A percentile compares a stretch with the other conserved stretches of the same genome.
Conservation (phyloP, 2,797 vertebrate genomes). For the Lithobates pipiens region DNA sequence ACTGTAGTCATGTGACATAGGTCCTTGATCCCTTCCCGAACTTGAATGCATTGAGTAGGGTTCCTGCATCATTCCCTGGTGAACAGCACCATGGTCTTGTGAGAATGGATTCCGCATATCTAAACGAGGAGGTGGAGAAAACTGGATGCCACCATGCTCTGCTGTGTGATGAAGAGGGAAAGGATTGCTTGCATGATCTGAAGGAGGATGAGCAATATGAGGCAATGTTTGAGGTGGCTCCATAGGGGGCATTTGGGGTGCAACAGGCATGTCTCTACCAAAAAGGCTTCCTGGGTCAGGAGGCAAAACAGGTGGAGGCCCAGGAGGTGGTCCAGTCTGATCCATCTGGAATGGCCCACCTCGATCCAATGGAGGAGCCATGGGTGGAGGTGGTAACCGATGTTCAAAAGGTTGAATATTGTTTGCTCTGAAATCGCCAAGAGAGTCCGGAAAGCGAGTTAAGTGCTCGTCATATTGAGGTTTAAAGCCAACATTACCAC, state of each 20-base stretch:
- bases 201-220: constrained; percentile 71
- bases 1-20: constrained; percentile 75
- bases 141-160: constrained; percentile 69
- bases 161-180: constrained; percentile 72
- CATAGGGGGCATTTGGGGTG: constrained; percentile 72
- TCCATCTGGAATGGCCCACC: constrained; percentile 75
- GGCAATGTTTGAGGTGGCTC: constrained; percentile 76
- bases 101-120: constrained; percentile 72
- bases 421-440: constrained; percentile 73
- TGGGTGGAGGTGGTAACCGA: constrained; percentile 66
- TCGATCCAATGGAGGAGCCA: constrained; percentile 68
- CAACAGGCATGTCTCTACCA: constrained; percentile 72
- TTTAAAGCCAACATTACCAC: constrained; percentile 70
- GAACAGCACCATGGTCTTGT: constrained; percentile 76
- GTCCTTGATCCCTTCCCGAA: constrained; percentile 77
- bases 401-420: constrained; percentile 78
- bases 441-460: constrained; percentile 71
- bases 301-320: constrained; percentile 69
- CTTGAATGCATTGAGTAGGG: constrained; percentile 78
- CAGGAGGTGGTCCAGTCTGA: constrained; percentile 61
- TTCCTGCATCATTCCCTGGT: constrained; percentile 86
- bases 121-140: constrained; percentile 69
- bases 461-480: constrained; percentile 77
- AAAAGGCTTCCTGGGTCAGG: constrained; percentile 77
- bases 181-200: constrained; percentile 75